A percentile compares a stretch with the other conserved stretches of the same genome.
Conservation (phyloP, 2,888 invertebrate genomes). For the Chymomyza procnemis region DNA sequence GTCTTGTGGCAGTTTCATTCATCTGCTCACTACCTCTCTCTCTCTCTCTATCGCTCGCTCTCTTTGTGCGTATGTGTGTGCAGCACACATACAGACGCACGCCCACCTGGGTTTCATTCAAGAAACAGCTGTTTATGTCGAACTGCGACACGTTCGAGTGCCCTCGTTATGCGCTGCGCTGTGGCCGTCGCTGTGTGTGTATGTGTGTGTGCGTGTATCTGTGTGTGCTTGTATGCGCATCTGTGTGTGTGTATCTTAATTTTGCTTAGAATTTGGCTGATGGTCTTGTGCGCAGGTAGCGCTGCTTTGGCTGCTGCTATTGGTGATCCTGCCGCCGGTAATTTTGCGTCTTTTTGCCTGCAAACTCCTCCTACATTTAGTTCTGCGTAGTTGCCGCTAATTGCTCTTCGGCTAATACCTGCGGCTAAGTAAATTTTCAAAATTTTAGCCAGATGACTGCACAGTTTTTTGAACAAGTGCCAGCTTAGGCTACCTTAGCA, state of each 20-base stretch:
- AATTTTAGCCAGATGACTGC: conserved; percentile 41
- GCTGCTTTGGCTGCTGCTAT: conserved; percentile 46
- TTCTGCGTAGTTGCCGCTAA: background rate
- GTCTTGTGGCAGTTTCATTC: conserved; percentile 52
- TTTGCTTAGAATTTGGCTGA: background rate
- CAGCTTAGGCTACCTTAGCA: background rate
- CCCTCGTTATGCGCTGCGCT: conserved; percentile 66
- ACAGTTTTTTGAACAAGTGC: no score
- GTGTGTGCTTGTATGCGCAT: conserved; percentile 12
- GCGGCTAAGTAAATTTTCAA: background rate
- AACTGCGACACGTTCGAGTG: conserved; percentile 68
- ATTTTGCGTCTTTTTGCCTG: conserved; percentile 37
- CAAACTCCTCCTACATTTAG: conserved; percentile 56
- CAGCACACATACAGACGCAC: conserved; percentile 31
- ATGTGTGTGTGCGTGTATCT: conserved; percentile 2
- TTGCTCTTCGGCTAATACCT: background rate
- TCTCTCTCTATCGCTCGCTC: conserved; percentile 15
- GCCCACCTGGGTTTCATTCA: conserved; percentile 66
- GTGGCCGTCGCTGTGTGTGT: conserved; percentile 22
- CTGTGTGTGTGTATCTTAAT: conserved; percentile 10
- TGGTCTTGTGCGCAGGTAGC: conserved; percentile 1
- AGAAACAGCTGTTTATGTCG: conserved; percentile 66
- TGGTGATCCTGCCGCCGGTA: no score
- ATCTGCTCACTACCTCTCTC: conserved; percentile 32
- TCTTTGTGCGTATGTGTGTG: conserved; percentile 11